phyloP scores from a whole-genome alignment of 2,113 vertebrate genomes.

The Thinocorus orbignyianus region DNA sequence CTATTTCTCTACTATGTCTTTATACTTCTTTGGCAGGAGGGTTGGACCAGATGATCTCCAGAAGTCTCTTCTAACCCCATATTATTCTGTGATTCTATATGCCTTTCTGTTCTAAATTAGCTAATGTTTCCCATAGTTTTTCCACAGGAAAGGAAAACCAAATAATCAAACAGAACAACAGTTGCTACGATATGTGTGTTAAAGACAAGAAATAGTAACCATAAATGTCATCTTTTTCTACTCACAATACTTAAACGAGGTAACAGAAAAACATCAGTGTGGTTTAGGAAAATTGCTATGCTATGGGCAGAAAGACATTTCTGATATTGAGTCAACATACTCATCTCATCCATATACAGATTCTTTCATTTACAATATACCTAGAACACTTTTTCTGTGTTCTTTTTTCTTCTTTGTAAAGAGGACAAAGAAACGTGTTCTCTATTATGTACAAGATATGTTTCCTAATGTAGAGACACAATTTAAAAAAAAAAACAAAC shows the following conservation, averaged over 20 bases:
- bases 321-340: neutral
- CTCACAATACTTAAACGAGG: too few relatives aligned
- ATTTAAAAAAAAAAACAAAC: too few relatives aligned
- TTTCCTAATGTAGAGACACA: neutral
- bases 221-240: neutral
- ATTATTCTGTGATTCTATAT: too few relatives aligned
- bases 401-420: neutral
- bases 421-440: neutral
- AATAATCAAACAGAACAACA: neutral
- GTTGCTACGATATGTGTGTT: neutral
- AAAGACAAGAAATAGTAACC: neutral
- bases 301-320: neutral
- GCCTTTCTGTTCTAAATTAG: neutral
- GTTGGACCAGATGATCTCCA: too few relatives aligned
- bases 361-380: neutral
- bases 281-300: neutral
- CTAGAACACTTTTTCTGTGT: neutral
- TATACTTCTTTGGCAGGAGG: too few relatives aligned
- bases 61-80: too few relatives aligned
- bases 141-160: neutral
- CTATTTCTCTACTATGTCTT: neutral
- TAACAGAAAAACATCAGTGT: rapidly evolving
- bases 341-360: neutral
- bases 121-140: neutral
- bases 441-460: neutral